Base-by-base conservation (phyloP, 2,888 invertebrate genomes). In the Stegophylla sp. region DNA sequence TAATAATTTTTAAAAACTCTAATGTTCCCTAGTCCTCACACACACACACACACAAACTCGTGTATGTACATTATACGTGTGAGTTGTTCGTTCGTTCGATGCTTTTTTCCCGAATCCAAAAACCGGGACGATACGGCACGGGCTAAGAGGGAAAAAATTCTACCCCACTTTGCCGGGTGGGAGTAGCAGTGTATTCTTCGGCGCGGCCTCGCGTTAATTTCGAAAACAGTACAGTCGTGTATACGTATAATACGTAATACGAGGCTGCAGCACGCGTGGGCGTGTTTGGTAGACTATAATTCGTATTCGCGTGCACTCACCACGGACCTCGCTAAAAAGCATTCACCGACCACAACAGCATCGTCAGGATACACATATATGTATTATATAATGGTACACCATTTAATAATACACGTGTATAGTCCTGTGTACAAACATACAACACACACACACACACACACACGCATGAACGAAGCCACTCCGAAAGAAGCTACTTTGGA, bases 201-300 rank as follows among this genome's bases (percentile, higher is more conserved):
- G 9, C 9, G 23, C 17, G 45, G 20, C 20, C n/a, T 51, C 13
- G 74, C 7, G 74, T 74, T 45, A 45, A 73, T 73, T 34, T 13
- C 15, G n/a, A 61, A 61, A 61, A 61, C 28, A 61, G 34, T 28
- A 48, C 9, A 48, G 34, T 17, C 59, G 28, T 59, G 73, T 45
- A 13, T 34, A 34, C 34, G 34, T 5, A n/a, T n/a, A n/a, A n/a
- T n/a, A n/a, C n/a, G n/a, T n/a, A n/a, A n/a, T n/a, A n/a, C 26
- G n/a, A 17, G 15, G 43, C n/a, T 13, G 17, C 28, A 20, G n/a
- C 48, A 12, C 59, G 34, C 48, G 67, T 48, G 77, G 77, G 77
- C 77, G 77, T 79, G 77, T 61, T 59, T 28, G 59, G 45, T 69
- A 79, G 69, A 69, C 69, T 56, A 79, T 79, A 79, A 69, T 69